Evolutionary conservation across 2,888 invertebrate species (phyloP).

Genomic region (Pterostichus niger): DNA sequence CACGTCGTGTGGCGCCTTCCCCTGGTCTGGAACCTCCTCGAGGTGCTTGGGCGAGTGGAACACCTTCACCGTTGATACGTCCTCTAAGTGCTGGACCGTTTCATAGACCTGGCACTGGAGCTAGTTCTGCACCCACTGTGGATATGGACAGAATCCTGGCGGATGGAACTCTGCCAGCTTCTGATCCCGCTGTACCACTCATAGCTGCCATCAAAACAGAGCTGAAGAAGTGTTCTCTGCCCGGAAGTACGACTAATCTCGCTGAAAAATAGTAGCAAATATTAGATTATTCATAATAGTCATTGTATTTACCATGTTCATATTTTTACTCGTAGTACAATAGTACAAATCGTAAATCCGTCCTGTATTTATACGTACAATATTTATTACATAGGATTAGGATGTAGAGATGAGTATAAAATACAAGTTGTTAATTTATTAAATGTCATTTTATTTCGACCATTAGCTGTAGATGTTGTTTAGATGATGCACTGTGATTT

Average conservation of each 20-base stretch:
- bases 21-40: conserved; percentile 75
- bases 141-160: conserved; percentile 80
- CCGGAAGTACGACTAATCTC: conserved; percentile 75
- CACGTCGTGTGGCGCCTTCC: conserved; percentile 71
- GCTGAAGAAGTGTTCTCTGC: conserved; percentile 75
- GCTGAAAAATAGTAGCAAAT: conserved; percentile 63
- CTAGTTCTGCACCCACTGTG: conserved; percentile 77
- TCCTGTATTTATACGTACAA: conserved; percentile 3
- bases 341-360: neutral
- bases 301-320: conserved; percentile 30
- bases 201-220: conserved; percentile 92
- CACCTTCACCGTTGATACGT: conserved; percentile 79
- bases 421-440: conserved; percentile 34
- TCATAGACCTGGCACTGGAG: no score
- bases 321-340: neutral
- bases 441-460: conserved; percentile 60
- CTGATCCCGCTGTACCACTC: conserved; percentile 89
- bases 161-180: conserved; percentile 80
- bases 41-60: conserved; percentile 79
- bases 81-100: conserved; percentile 80
- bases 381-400: conserved; percentile 12
- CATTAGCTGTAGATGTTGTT: conserved; percentile 54
- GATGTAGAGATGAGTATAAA: conserved; percentile 7
- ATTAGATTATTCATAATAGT: neutral
- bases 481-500: conserved; percentile 50